Evolutionary conservation across 2,888 invertebrate species (phyloP).

Genomic region (Trilocha varians): DNA sequence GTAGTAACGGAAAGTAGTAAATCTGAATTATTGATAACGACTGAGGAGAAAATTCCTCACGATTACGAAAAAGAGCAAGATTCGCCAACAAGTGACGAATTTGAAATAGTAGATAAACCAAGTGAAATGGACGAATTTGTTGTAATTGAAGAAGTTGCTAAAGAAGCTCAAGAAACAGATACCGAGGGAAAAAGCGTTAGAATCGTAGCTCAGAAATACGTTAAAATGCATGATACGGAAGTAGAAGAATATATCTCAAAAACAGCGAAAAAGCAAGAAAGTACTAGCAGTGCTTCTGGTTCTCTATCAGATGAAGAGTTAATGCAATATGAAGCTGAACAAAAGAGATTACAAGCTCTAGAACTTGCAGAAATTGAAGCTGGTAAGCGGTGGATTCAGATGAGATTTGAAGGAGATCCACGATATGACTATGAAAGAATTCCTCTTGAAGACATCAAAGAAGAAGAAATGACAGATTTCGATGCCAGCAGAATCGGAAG

Average conservation of each 20-base stretch:
- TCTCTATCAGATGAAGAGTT: conserved; percentile 75
- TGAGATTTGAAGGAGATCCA: conserved; percentile 86
- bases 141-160: conserved; percentile 90
- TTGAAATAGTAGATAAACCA: conserved; percentile 90
- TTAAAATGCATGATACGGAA: conserved; percentile 78
- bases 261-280: conserved; percentile 78
- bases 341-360: conserved; percentile 63
- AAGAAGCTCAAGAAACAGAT: conserved; percentile 88
- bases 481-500: conserved; percentile 86
- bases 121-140: conserved; percentile 91
- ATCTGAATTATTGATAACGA: conserved; percentile 74
- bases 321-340: conserved; percentile 79
- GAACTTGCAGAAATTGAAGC: conserved; percentile 76
- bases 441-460: conserved; percentile 91
- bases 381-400: conserved; percentile 91
- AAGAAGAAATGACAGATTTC: conserved; percentile 91
- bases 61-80: conserved; percentile 75
- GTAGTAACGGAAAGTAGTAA: conserved; percentile 57
- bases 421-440: conserved; percentile 87
- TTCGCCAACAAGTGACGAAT: conserved; percentile 87
- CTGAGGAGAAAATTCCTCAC: conserved; percentile 73
- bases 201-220: conserved; percentile 71
- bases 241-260: conserved; percentile 80
- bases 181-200: conserved; percentile 86
- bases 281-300: conserved; percentile 72